phyloP scores from a whole-genome alignment of 2,113 vertebrate species.

The Myiopsitta monachus region DNA sequence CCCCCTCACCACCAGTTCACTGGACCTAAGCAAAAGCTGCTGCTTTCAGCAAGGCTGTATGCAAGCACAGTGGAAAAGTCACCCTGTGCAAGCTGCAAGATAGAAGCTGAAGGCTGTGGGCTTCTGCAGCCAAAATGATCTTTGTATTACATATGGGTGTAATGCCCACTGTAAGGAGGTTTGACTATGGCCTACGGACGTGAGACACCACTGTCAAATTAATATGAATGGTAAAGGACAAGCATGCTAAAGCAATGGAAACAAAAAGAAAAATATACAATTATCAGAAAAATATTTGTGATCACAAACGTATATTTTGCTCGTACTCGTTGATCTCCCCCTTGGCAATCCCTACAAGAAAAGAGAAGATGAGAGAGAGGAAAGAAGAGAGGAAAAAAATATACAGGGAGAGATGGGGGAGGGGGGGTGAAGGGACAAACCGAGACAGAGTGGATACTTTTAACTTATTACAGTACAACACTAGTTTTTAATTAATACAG shows the following conservation, averaged over 20 bases:
- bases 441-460: background rate
- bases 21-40: background rate
- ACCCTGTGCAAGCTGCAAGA: rapidly evolving
- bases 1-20: background rate
- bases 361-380: background rate
- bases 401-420: background rate
- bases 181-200: background rate
- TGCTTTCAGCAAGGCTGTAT: background rate
- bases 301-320: background rate
- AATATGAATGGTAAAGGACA: constrained; percentile 15
- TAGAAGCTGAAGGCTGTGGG: background rate
- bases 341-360: background rate
- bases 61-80: background rate
- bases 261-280: background rate
- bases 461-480: constrained; percentile 37
- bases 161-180: constrained; percentile 16
- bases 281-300: constrained; percentile 19
- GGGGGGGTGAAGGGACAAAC: background rate
- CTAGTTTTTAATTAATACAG: constrained; percentile 68
- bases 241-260: background rate
- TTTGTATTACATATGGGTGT: background rate
- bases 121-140: background rate
- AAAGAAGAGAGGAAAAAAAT: background rate
- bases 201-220: background rate
- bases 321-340: background rate